Conservation (phyloP, 2,888 invertebrate species). For the Epiperipatus broadwayi region DNA sequence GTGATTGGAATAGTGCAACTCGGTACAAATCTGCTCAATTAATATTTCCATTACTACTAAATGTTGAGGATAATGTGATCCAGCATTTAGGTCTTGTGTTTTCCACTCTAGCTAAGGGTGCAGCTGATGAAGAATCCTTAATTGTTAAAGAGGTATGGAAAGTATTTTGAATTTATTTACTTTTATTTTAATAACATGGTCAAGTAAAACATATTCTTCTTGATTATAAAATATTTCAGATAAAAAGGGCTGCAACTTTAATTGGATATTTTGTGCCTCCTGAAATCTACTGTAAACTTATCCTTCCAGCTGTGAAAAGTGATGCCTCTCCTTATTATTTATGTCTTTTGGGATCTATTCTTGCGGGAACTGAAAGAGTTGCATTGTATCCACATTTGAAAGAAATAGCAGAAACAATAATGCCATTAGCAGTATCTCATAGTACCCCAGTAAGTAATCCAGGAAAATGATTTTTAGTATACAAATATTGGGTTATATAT, state of each 20-base stretch:
- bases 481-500: too few relatives aligned
- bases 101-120: constrained; percentile 42
- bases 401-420: too few relatives aligned
- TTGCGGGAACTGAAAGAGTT: constrained; percentile 38
- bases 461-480: too few relatives aligned
- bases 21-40: constrained; percentile 52
- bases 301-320: constrained; percentile 43
- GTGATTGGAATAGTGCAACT: constrained; percentile 51
- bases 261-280: constrained; percentile 55
- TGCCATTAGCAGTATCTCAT: too few relatives aligned
- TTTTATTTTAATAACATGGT: constrained; percentile 32
- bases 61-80: constrained; percentile 51
- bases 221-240: constrained; percentile 28
- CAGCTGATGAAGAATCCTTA: constrained; percentile 44
- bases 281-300: constrained; percentile 44
- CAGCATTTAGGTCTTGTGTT: constrained; percentile 43
- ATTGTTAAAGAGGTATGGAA: constrained; percentile 32
- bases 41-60: constrained; percentile 46
- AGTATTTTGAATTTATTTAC: background rate
- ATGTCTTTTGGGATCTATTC: constrained; percentile 39
- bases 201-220: constrained; percentile 10
- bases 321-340: constrained; percentile 36
- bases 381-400: constrained; percentile 34
- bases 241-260: constrained; percentile 45
- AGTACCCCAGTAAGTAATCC: too few relatives aligned